phyloP scores from a whole-genome alignment of 2,113 vertebrate genomes.

The Varanus komodoensis region DNA sequence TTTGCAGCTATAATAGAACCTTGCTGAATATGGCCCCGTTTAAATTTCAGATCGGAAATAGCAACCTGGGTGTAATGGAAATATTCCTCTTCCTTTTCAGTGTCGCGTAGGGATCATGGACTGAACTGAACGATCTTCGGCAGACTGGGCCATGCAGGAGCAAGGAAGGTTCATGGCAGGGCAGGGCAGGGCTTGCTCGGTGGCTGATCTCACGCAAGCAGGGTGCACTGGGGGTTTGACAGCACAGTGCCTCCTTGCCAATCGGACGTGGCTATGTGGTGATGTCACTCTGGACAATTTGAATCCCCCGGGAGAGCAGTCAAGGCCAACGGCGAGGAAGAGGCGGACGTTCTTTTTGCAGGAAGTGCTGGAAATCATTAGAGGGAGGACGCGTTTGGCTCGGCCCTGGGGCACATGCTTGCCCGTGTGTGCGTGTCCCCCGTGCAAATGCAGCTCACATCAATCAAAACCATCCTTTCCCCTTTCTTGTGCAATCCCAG shows the following conservation, averaged over 20 bases:
- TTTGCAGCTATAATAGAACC: background rate
- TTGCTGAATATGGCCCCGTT: background rate
- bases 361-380: background rate
- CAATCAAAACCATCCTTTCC: no score
- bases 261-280: background rate
- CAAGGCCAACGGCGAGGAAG: no score
- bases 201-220: background rate
- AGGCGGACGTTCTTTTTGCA: background rate
- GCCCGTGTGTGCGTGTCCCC: no score
- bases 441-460: no score
- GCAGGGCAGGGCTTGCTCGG: background rate
- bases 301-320: background rate
- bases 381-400: background rate
- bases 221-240: background rate
- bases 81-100: background rate
- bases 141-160: background rate
- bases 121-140: background rate
- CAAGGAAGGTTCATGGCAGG: background rate
- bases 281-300: background rate
- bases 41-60: no score
- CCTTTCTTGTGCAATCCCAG: no score
- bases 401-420: background rate
- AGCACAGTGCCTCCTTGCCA: background rate
- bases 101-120: background rate
- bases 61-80: background rate